Evolutionary conservation across 64 coral and sea anemone species (phyloP).

Genomic region (Trachythela sp.): DNA sequence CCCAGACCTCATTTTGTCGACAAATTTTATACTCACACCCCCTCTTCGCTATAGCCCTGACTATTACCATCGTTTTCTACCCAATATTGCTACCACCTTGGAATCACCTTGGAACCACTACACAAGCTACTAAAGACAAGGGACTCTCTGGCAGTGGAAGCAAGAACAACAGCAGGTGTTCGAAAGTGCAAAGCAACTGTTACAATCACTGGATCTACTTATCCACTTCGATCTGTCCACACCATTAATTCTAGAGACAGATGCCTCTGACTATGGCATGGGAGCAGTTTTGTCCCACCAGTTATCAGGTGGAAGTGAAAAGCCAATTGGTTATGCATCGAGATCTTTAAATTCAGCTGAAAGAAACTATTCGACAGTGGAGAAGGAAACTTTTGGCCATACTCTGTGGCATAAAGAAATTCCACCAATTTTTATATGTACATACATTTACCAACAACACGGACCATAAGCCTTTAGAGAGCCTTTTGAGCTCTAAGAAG

Average conservation of each 20-base stretch:
- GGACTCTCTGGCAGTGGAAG: slow-evolving; percentile 11
- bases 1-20: no score
- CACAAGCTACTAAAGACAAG: slow-evolving; percentile 47
- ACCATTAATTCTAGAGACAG: slow-evolving; percentile 26
- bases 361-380: not conserved
- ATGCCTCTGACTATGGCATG: no score
- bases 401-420: no score
- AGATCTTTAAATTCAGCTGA: not conserved
- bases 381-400: not conserved
- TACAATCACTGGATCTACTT: slow-evolving; percentile 16
- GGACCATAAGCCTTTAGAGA: no score
- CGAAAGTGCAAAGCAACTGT: slow-evolving; percentile 39
- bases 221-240: not conserved
- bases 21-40: no score
- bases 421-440: no score
- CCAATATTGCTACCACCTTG: slow-evolving; percentile 35
- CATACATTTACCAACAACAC: no score
- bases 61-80: slow-evolving; percentile 29
- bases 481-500: no score
- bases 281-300: slow-evolving; percentile 54
- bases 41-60: no score
- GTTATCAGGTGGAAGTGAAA: slow-evolving; percentile 27
- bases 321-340: slow-evolving; percentile 51
- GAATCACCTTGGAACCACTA: slow-evolving; percentile 34
- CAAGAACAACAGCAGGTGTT: no score